Evolutionary conservation across 2,113 vertebrate genomes (phyloP).

Genomic region (Rattus norvegicus): GRCr8 NC_086021.1:170556501-170557000

Average conservation of each 20-base stretch:
- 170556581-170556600: background rate
- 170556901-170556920: constrained; percentile 30
- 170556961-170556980: constrained; percentile 23
- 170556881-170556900: background rate
- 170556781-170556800: background rate
- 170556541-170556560: background rate
- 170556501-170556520: background rate
- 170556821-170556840: background rate
- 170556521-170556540: background rate
- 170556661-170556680: background rate
- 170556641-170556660: background rate
- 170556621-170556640: background rate
- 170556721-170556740: background rate
- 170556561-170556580: constrained; percentile 1
- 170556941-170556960: background rate
- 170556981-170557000: constrained; percentile 29
- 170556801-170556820: background rate
- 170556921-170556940: background rate
- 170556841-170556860: background rate
- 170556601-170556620: background rate
- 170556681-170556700: background rate
- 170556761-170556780: background rate
- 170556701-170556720: background rate
- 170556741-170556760: background rate
- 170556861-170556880: background rate